These are phyloP conservation scores for Alloscopus bannaensis DNA, from an alignment of 2,888 invertebrate genomes.

Conservation along the genomic window DNA sequence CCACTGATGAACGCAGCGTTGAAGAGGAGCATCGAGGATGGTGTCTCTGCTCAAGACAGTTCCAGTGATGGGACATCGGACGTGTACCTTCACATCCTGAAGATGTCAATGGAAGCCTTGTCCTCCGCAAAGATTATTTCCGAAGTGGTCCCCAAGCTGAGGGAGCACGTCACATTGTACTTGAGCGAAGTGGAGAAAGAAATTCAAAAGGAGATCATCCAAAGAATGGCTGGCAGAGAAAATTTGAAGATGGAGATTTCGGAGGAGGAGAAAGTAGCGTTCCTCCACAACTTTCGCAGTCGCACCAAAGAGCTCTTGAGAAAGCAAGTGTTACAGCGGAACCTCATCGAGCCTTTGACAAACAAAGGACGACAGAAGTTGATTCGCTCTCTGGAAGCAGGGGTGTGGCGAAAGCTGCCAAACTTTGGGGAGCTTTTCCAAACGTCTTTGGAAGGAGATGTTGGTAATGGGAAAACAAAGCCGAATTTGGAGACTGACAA, in stretches of 20 bases:
- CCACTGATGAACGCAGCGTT: not conserved
- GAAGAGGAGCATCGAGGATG: not conserved
- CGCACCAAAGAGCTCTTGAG: too few species aligned
- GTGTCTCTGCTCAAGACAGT: not conserved
- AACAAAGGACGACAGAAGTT: not conserved
- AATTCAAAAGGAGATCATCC: conserved; percentile 3
- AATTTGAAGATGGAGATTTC: too few species aligned
- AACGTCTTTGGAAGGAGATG: not conserved
- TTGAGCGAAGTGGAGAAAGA: not conserved
- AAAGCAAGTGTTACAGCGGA: not conserved
- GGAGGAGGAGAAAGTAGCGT: too few species aligned
- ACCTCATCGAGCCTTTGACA: conserved; percentile 9
- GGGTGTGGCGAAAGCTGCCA: not conserved
- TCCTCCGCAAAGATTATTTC: not conserved
- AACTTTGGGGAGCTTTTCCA: not conserved
- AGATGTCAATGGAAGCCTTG: not conserved
- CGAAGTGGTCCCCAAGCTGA: not conserved
- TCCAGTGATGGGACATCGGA: too few species aligned
- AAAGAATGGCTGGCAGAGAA: conserved; percentile 2
- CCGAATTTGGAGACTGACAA: not conserved
- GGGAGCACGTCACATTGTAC: not conserved
- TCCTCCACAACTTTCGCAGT: too few species aligned
- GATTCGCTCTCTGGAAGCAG: not conserved
- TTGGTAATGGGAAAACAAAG: not conserved
- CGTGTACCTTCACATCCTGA: too few species aligned